Percentiles rank a stretch among this genome's conserved stretches.
Conservation (phyloP, 2,113 vertebrate genomes). For the Ceyx cyanopectus region DNA sequence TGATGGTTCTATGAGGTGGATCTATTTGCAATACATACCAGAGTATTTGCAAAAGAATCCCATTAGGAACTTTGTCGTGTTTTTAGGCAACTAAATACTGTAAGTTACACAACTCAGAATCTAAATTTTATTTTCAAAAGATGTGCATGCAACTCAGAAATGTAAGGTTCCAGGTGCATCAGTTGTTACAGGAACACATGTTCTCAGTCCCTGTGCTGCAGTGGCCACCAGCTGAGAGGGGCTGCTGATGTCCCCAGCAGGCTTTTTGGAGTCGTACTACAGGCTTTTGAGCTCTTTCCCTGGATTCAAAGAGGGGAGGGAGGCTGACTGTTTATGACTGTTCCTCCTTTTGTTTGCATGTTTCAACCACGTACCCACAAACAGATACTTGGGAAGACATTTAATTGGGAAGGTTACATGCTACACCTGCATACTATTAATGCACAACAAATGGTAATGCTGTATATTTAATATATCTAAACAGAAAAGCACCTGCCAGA, state of each 20-base stretch:
- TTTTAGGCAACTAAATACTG: neutral
- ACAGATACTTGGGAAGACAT: neutral
- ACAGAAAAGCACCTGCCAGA: neutral
- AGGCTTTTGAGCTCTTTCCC: neutral
- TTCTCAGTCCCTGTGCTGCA: neutral
- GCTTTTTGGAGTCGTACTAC: neutral
- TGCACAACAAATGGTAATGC: neutral
- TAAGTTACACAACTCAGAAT: neutral
- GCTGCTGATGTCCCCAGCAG: rapidly evolving
- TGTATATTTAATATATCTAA: neutral
- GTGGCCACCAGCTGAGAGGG: neutral
- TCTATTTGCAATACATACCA: neutral
- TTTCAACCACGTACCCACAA: neutral
- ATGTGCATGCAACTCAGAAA: neutral
- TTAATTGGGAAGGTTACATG: neutral
- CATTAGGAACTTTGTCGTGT: neutral
- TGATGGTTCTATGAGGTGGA: neutral
- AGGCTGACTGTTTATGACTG: neutral
- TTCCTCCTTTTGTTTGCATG: neutral
- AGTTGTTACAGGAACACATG: neutral
- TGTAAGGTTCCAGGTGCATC: rapidly evolving
- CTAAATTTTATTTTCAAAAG: neutral
- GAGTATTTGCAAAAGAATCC: neutral
- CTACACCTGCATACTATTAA: neutral
- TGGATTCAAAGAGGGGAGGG: neutral